Percentiles rank a stretch among this genome's conserved stretches.
These are phyloP conservation scores for Panurus biarmicus DNA, from an alignment of 2,113 vertebrate genomes.

Conservation along the genomic window DNA sequence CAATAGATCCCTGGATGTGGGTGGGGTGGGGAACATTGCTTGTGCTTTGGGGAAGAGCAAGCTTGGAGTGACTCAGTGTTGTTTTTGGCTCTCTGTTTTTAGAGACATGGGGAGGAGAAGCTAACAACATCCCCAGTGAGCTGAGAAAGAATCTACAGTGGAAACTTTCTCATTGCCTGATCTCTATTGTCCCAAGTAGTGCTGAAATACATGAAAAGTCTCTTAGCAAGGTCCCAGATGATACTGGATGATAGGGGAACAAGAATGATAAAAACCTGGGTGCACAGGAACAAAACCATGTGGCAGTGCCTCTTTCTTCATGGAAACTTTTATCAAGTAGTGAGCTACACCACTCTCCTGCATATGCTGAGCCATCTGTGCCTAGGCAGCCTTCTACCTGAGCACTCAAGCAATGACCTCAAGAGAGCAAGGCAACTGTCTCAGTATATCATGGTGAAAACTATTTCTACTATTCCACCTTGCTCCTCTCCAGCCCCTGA, in stretches of 20 bases:
- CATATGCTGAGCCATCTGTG: not conserved
- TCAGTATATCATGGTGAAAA: not conserved
- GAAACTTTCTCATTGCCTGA: not conserved
- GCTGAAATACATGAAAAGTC: not conserved
- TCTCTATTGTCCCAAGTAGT: not conserved
- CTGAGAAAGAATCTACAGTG: not conserved
- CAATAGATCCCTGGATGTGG: not conserved
- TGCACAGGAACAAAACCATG: not conserved
- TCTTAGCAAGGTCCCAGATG: not conserved
- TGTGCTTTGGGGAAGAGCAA: constrained; percentile 35
- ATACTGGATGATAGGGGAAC: not conserved
- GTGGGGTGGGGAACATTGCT: constrained; percentile 20
- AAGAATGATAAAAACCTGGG: not conserved
- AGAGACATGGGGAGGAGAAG: constrained; percentile 28
- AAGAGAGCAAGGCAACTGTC: not conserved
- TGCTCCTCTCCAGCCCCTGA: not conserved
- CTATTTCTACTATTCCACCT: not conserved
- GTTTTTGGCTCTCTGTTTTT: constrained; percentile 40
- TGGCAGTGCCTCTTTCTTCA: not conserved
- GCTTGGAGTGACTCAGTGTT: constrained; percentile 51
- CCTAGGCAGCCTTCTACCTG: not conserved
- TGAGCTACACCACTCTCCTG: not conserved
- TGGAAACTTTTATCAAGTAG: not conserved
- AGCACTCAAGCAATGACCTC: not conserved
- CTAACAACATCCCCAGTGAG: constrained; percentile 25